phyloP scores from a whole-genome alignment of 1,140 invertebrate species.

The Pseudoatta argentina region DNA sequence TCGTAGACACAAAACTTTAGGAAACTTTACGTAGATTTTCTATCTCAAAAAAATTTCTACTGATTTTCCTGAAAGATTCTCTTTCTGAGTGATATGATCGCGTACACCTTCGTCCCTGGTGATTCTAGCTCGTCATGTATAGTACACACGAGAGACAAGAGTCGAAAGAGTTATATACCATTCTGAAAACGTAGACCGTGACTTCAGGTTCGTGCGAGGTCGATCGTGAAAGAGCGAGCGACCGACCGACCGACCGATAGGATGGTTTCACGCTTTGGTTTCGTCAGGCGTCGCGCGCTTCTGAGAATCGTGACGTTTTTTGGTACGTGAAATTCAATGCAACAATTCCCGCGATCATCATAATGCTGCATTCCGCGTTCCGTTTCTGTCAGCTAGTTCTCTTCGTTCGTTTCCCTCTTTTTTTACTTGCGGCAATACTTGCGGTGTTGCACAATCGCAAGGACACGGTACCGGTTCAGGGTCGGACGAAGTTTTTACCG shows the following conservation, averaged over 20 bases:
- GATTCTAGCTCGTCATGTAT: slow-evolving; percentile 51
- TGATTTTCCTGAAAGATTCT: background rate
- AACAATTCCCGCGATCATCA: slow-evolving; percentile 10
- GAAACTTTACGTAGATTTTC: background rate
- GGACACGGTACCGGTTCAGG: slow-evolving; percentile 16
- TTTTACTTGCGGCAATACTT: too few relatives aligned
- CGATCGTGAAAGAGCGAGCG: slow-evolving; percentile 68
- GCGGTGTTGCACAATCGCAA: slow-evolving; percentile 5
- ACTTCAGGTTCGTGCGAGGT: slow-evolving; percentile 69
- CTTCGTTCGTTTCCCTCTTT: background rate
- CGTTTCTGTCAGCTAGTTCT: background rate
- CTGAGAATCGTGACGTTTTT: slow-evolving; percentile 41
- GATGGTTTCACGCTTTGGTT: slow-evolving; percentile 49
- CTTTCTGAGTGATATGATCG: background rate
- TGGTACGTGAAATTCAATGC: slow-evolving; percentile 22
- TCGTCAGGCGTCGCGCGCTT: slow-evolving; percentile 9
- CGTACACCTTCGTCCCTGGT: slow-evolving; percentile 33
- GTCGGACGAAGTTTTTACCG: background rate
- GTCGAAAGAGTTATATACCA: slow-evolving; percentile 69
- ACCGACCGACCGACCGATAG: slow-evolving; percentile 20
- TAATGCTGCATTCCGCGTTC: slow-evolving; percentile 27
- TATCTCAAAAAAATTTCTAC: too few relatives aligned
- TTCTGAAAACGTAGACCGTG: slow-evolving; percentile 71
- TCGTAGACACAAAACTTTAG: background rate
- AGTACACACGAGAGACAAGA: slow-evolving; percentile 38